Conservation (phyloP, 2,113 vertebrate genomes). For the Corythoichthys haematopterus region DNA sequence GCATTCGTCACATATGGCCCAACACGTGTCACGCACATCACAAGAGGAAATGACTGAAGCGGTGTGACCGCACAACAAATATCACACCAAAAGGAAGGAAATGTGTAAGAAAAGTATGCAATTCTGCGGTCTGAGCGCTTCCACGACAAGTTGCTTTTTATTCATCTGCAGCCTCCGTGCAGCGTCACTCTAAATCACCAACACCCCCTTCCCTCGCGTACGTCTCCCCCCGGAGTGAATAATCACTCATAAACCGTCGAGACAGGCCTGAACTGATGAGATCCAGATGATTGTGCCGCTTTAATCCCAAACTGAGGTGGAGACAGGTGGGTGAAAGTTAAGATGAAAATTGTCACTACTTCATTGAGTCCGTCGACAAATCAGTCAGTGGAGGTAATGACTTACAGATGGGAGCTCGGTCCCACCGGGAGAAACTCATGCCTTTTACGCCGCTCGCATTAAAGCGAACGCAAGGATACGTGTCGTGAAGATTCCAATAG, state of each 20-base stretch:
- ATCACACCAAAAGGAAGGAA: constrained; percentile 13
- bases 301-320: constrained; percentile 45
- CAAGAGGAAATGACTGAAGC: constrained; percentile 35
- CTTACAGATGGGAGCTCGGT: constrained; percentile 30
- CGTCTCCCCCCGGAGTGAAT: constrained; percentile 38
- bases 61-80: constrained; percentile 28
- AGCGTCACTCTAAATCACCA: constrained; percentile 56
- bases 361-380: constrained; percentile 32
- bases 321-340: constrained; percentile 27
- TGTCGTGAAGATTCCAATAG: constrained; percentile 7
- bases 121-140: background rate
- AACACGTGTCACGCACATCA: constrained; percentile 60
- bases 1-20: constrained; percentile 49
- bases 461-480: background rate
- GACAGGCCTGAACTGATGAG: constrained; percentile 51
- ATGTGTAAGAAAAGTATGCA: background rate
- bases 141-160: constrained; percentile 50
- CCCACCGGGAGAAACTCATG: background rate
- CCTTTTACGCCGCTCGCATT: background rate
- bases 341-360: constrained; percentile 34
- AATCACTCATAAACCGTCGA: constrained; percentile 51
- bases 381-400: constrained; percentile 32
- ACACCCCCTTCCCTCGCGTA: constrained; percentile 7
- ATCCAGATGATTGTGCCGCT: constrained; percentile 58
- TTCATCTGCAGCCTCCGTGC: constrained; percentile 51